Evolutionary conservation across 2,113 vertebrate species (phyloP).

Genomic region (Lonchura striata): DNA sequence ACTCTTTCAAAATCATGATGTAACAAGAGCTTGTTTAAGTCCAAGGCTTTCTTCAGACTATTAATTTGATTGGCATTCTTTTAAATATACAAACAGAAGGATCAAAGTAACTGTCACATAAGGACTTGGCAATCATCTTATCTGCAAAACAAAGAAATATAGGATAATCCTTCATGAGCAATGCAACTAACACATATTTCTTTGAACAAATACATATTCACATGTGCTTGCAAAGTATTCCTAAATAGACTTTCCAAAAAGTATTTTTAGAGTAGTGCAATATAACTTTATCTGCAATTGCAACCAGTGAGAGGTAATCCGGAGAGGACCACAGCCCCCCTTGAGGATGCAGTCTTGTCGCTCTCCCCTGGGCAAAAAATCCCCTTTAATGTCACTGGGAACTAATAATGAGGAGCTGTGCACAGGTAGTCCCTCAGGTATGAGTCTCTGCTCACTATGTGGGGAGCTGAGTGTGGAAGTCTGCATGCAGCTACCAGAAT

Average conservation of each 20-base stretch:
- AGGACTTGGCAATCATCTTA: constrained; percentile 53
- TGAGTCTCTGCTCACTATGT: constrained; percentile 11
- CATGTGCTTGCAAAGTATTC: constrained; percentile 38
- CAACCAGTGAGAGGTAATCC: constrained; percentile 19
- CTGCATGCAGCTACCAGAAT: constrained; percentile 49
- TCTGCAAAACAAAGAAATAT: constrained; percentile 67
- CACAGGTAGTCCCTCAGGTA: constrained; percentile 32
- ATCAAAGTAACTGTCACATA: constrained; percentile 58
- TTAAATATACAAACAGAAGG: constrained; percentile 57
- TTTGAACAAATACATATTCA: constrained; percentile 62
- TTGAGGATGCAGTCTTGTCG: neutral
- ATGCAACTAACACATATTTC: constrained; percentile 45
- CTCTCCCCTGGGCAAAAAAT: neutral
- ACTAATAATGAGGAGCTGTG: neutral
- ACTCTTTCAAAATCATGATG: neutral
- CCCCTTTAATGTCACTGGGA: neutral
- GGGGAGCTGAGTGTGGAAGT: constrained; percentile 37
- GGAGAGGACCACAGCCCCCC: neutral
- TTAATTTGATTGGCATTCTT: constrained; percentile 36
- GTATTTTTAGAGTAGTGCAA: constrained; percentile 72
- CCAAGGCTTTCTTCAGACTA: constrained; percentile 43
- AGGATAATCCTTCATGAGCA: constrained; percentile 55
- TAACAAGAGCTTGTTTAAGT: constrained; percentile 24
- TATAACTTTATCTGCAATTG: constrained; percentile 46
- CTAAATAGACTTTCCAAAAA: constrained; percentile 51